These are phyloP conservation scores for Acrossocheilus wenchowensis DNA, from an alignment of 2,797 vertebrate species.

Conservation along the genomic window DNA sequence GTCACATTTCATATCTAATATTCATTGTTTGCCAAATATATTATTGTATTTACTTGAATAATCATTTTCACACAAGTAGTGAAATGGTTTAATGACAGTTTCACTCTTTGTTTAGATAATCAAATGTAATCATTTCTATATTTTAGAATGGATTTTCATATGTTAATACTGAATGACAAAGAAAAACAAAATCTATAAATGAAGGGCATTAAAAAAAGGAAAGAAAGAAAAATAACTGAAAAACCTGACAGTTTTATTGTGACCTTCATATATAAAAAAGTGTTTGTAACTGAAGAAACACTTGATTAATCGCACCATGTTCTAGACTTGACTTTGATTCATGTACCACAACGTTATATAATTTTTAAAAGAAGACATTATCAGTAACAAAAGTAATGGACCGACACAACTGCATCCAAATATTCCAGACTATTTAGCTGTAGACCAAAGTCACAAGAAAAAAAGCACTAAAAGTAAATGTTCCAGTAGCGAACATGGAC, in stretches of 20 bases:
- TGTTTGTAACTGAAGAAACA: background rate
- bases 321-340: background rate
- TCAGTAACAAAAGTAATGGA: background rate
- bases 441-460: constrained; percentile 19
- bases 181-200: background rate
- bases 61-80: background rate
- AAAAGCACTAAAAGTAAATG: constrained; percentile 26
- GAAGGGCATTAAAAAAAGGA: background rate
- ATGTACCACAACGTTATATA: background rate
- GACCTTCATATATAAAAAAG: background rate
- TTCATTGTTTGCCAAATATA: background rate
- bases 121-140: background rate
- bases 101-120: background rate
- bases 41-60: background rate
- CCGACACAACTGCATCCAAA: background rate
- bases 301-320: background rate
- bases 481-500: constrained; percentile 37
- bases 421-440: background rate
- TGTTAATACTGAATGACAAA: background rate
- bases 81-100: background rate
- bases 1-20: background rate
- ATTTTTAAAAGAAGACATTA: constrained; percentile 12
- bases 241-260: background rate
- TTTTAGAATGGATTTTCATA: background rate
- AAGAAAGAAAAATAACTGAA: background rate